Evolutionary conservation across 2,888 invertebrate species (phyloP), one percentile per base, ranked within the genome.

Genomic region (Vandiemenella viatica): DNA sequence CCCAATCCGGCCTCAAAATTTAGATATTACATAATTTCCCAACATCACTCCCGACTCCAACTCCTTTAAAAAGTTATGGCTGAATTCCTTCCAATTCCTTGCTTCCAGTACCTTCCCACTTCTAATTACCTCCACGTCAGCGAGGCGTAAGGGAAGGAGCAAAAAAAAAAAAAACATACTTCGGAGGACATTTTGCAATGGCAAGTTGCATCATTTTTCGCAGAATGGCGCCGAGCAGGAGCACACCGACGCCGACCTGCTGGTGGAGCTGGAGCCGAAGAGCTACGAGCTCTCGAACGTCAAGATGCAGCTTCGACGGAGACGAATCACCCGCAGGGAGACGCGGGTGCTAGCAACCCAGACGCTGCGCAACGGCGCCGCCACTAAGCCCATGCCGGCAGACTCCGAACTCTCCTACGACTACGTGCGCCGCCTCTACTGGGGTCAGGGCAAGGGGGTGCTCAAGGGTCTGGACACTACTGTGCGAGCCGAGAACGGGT

Each of bases 201-300:
- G n/a, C n/a, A n/a, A n/a, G n/a, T n/a, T n/a, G n/a, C n/a, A n/a
- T n/a, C n/a, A n/a, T n/a, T n/a, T n/a, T n/a, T n/a, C n/a, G n/a
- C 53, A 61, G 60, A 68, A 76, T 50, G 71, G 73, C 43, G 73
- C 74, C 53, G 74, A 75, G 58, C 57, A 72, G 50, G 68, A 70
- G 41, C 74, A 72, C 59, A 74, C 74, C 51, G 75, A 73, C 43
- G 87, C 87, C 0, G 83, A 88, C 62, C 74, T 90, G 45, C 68
- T 90, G 20, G 76, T 83, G 6, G 89, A 89, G 68, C 77, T 80
- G 1, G 88, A 88, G 63, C 88, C 89, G 1, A 70, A 76, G 26
- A 72, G 75, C 50, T 90, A 90, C 62, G 83, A 85, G 63, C 65
- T 89, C 57, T 77, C 74, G 48, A 71, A 74, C 50, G 75, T 83